Evolutionary conservation across 2,888 invertebrate genomes (phyloP).

Genomic region (Plemyria rubiginata): DNA sequence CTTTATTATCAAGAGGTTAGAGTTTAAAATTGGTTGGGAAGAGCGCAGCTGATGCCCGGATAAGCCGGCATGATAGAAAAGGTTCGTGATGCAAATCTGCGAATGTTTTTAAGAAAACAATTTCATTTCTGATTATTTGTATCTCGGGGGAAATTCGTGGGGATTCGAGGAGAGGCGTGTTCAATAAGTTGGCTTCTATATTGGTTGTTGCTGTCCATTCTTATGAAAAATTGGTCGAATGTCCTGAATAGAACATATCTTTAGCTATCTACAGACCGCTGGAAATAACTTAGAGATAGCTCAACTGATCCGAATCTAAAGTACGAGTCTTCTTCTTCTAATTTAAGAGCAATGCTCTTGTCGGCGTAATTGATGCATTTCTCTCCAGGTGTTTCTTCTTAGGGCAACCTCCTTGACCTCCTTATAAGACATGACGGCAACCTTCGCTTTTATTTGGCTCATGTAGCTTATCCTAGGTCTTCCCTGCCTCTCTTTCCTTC

Average conservation of each 20-base stretch:
- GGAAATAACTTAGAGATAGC: too few species aligned
- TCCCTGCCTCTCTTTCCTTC: too few species aligned
- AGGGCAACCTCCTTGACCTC: too few species aligned
- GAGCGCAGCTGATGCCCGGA: conserved; percentile 37
- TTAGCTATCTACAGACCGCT: too few species aligned
- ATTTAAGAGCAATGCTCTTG: too few species aligned
- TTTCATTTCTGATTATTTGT: conserved; percentile 33
- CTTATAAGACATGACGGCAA: too few species aligned
- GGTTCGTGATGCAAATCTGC: conserved; percentile 42
- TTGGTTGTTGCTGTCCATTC: conserved; percentile 1
- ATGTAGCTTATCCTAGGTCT: too few species aligned
- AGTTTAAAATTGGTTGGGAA: conserved; percentile 10
- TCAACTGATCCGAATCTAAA: too few species aligned
- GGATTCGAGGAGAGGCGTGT: conserved; percentile 2
- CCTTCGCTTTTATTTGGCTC: too few species aligned
- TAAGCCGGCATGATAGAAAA: conserved; percentile 41
- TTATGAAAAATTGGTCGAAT: neutral
- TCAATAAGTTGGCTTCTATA: conserved; percentile 5
- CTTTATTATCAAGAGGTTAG: conserved; percentile 15
- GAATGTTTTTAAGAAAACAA: conserved; percentile 37
- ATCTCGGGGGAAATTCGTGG: conserved; percentile 21
- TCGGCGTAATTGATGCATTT: too few species aligned
- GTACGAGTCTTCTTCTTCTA: too few species aligned
- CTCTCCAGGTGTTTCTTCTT: too few species aligned
- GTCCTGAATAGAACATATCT: neutral